Evolutionary conservation across 37 sponge, comb jelly and placozoan genomes (phyloP), one percentile per base, ranked within the genome.

Genomic region (Halichondria panicea): DNA sequence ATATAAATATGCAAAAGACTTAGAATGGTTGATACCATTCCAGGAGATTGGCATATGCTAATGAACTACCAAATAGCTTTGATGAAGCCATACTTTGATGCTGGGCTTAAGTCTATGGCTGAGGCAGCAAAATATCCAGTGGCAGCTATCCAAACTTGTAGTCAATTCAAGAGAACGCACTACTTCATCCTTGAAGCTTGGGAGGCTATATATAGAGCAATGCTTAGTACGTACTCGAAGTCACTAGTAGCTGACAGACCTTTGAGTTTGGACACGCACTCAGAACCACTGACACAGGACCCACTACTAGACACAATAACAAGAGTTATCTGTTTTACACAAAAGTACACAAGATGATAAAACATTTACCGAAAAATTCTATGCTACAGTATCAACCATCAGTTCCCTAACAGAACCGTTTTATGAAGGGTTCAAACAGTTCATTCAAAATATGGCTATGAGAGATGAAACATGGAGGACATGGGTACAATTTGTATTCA

Each of bases 161-260:
- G 76, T 3, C 76, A 75, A 43, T 75, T 75, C 48, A 75, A 61
- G 76, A 30, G 76, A 61, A 75, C 76, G 5, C 76, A 75, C 40
- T 36, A 75, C 12, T 75, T 75, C 25, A 12, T 75, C 3, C 63
- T 75, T n/a, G 46, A 75, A 41, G 39, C 76, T 43, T 75, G 63
- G 63, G 76, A 75, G 57, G 62, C 76, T 37, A 4, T 75, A 2
- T 75, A 75, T 40, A 34, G 76, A 39, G 36, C 40, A 5, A 72
- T 72, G 74, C 11, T 55, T 6, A 4, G 3, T 30, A 52, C 7
- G 35, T 72, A 55, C 25, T 24, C n/a, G n/a, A n/a, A n/a, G n/a
- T n/a, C n/a, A n/a, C n/a, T n/a, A n/a, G n/a, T n/a, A n/a, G n/a
- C n/a, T n/a, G n/a, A n/a, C n/a, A n/a, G n/a, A n/a, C n/a, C n/a